Conservation (phyloP, 2,888 invertebrate genomes). For the Antitype chi region DNA sequence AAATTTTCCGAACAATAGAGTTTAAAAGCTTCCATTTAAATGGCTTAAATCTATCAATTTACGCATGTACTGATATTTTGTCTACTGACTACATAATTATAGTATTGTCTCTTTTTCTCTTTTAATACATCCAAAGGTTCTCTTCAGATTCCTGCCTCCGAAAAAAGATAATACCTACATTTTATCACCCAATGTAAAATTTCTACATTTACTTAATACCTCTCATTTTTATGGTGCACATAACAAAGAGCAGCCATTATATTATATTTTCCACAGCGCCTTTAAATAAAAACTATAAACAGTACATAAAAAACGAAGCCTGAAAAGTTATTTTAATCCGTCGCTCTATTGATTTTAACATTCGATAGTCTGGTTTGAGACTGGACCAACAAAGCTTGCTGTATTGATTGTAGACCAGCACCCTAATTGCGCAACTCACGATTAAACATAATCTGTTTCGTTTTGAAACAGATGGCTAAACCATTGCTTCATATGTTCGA, state of each 20-base stretch:
- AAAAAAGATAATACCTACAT: no score
- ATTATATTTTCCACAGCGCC: background rate
- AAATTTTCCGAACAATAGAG: background rate
- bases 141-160: no score
- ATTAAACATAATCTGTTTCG: no score
- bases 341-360: slow-evolving; percentile 53
- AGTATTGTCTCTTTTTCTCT: background rate
- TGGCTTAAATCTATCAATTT: background rate
- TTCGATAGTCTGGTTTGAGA: slow-evolving; percentile 31
- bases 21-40: background rate
- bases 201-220: background rate
- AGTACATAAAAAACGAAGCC: slow-evolving; percentile 34
- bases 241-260: no score
- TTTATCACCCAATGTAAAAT: background rate
- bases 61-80: background rate
- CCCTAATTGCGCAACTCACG: no score
- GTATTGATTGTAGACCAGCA: slow-evolving; percentile 40
- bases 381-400: slow-evolving; percentile 14
- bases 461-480: no score
- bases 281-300: background rate
- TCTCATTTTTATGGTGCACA: background rate
- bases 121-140: background rate
- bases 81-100: background rate
- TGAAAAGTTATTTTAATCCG: slow-evolving; percentile 22
- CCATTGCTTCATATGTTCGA: no score